Percentiles rank a stretch among this genome's conserved stretches.
Conservation (phyloP, 2,113 vertebrate species). For the Eubucco bourcierii region DNA sequence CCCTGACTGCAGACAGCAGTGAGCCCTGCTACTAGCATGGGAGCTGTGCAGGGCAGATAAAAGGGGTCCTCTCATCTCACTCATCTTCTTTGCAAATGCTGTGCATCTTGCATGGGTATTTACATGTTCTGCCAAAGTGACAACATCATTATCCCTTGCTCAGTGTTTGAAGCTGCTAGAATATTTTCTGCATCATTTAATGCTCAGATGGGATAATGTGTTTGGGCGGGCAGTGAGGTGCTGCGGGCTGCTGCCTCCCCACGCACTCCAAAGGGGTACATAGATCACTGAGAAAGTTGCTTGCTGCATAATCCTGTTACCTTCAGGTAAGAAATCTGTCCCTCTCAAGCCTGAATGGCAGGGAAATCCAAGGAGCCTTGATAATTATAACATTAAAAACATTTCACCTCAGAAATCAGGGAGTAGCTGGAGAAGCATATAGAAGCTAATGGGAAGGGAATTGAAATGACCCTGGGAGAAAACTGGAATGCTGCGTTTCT, state of each 20-base stretch:
- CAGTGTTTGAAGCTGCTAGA: conserved; percentile 61
- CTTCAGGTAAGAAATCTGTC: neutral
- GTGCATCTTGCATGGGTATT: conserved; percentile 68
- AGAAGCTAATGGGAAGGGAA: conserved; percentile 7
- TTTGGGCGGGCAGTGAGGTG: conserved; percentile 17
- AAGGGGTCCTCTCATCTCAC: neutral
- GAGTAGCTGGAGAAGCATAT: conserved; percentile 9
- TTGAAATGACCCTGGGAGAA: conserved; percentile 34
- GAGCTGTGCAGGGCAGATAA: conserved; percentile 25
- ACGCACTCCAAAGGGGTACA: neutral
- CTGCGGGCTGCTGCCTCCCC: neutral
- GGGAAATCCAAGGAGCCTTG: conserved; percentile 1
- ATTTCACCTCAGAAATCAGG: neutral
- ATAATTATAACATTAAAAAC: conserved; percentile 43
- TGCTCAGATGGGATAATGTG: conserved; percentile 60
- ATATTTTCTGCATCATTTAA: conserved; percentile 74
- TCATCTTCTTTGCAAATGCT: conserved; percentile 28
- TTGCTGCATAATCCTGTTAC: neutral
- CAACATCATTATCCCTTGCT: conserved; percentile 71
- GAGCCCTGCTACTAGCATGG: neutral
- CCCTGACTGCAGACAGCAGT: neutral
- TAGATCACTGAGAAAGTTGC: neutral
- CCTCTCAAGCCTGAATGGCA: neutral
- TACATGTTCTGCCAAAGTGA: conserved; percentile 69
- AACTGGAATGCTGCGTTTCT: conserved; percentile 49